Conservation (phyloP, 2,113 vertebrate species). For the Lanius ludovicianus region DNA sequence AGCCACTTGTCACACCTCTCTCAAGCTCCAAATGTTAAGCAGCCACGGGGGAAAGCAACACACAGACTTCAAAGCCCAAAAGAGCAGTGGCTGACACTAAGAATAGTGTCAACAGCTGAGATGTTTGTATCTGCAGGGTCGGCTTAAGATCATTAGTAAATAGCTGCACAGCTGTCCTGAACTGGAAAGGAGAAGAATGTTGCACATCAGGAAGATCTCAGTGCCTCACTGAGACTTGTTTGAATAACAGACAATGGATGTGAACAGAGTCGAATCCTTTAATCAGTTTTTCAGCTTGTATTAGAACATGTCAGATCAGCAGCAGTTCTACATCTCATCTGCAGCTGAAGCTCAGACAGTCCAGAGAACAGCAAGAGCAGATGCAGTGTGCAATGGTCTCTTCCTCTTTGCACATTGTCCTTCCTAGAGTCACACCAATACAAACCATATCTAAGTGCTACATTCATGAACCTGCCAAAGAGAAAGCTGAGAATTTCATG, state of each 20-base stretch:
- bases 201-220: not conserved
- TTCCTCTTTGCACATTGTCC: not conserved
- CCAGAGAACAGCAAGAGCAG: not conserved
- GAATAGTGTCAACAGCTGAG: not conserved
- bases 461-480: not conserved
- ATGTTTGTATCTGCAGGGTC: not conserved
- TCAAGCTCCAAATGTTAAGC: not conserved
- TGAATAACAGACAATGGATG: not conserved
- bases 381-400: not conserved
- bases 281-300: not conserved
- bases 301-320: not conserved
- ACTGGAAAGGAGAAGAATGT: not conserved
- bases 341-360: not conserved
- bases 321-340: not conserved
- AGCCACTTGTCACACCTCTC: not conserved
- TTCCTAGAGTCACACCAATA: not conserved
- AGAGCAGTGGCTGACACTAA: not conserved
- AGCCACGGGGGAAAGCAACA: not conserved
- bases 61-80: not conserved
- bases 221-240: not conserved
- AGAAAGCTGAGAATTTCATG: constrained; percentile 21
- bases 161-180: not conserved
- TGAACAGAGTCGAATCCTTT: not conserved
- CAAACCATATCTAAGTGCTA: not conserved
- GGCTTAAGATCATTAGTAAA: not conserved